Conservation (phyloP, 2,797 vertebrate species). For the Aulostomus chinensis region DNA sequence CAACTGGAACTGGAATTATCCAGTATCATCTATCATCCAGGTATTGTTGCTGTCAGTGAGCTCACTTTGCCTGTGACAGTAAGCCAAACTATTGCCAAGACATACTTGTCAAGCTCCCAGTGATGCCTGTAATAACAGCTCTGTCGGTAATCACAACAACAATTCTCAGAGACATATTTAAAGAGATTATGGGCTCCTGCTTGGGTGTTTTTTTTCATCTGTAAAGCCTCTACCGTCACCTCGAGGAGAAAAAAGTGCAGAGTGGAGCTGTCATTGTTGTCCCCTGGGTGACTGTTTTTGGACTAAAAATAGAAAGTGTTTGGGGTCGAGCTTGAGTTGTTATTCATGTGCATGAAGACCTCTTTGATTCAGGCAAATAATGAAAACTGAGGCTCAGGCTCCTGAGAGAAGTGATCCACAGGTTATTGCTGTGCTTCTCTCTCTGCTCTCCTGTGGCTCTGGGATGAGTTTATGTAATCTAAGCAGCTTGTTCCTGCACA, state of each 20-base stretch:
- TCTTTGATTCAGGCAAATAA: conserved; percentile 62
- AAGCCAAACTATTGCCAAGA: conserved; percentile 19
- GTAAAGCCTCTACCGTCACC: conserved; percentile 21
- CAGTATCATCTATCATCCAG: conserved; percentile 19
- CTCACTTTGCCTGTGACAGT: conserved; percentile 13
- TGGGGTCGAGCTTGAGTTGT: conserved; percentile 8
- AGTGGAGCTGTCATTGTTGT: conserved; percentile 28
- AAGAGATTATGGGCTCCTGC: conserved; percentile 57
- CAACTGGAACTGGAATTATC: not conserved
- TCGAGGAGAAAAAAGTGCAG: conserved; percentile 27
- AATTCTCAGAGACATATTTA: conserved; percentile 58
- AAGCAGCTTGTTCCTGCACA: conserved; percentile 23
- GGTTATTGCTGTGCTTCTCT: conserved; percentile 62
- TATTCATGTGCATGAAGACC: conserved; percentile 44
- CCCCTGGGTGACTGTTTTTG: conserved; percentile 17
- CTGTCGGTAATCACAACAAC: conserved; percentile 48
- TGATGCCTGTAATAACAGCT: conserved; percentile 65
- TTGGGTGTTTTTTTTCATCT: conserved; percentile 43
- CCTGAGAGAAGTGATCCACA: conserved; percentile 68
- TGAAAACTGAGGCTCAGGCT: conserved; percentile 73
- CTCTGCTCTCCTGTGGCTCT: conserved; percentile 58
- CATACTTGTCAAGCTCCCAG: conserved; percentile 38
- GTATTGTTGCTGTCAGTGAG: conserved; percentile 28
- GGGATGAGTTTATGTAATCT: conserved; percentile 65
- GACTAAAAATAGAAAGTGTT: conserved; percentile 35